These are phyloP conservation scores for Heterochromis multidens DNA, from an alignment of 2,113 vertebrate genomes.

Conservation along the genomic window DNA sequence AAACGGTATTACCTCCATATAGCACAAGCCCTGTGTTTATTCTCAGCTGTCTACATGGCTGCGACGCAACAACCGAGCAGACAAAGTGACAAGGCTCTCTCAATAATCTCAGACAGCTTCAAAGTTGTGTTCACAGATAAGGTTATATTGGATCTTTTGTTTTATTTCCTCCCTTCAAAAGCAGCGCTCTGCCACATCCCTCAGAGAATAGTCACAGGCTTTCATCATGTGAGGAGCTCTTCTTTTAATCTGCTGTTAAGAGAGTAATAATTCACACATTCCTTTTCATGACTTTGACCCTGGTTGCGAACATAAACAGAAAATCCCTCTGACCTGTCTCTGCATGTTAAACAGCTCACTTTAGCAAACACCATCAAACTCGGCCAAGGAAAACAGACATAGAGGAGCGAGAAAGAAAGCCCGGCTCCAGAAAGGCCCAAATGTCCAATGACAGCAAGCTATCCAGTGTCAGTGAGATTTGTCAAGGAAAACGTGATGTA, in stretches of 20 bases:
- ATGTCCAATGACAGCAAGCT: slow-evolving; percentile 37
- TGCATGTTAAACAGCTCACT: slow-evolving; percentile 57
- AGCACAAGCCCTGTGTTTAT: slow-evolving; percentile 37
- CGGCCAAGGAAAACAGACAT: slow-evolving; percentile 40
- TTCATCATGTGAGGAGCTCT: slow-evolving; percentile 45
- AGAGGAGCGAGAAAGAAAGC: slow-evolving; percentile 16
- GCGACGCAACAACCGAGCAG: slow-evolving; percentile 8
- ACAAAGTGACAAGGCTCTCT: slow-evolving; percentile 49
- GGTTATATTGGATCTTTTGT: slow-evolving; percentile 54
- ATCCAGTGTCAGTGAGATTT: slow-evolving; percentile 2
- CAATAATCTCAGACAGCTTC: slow-evolving; percentile 51
- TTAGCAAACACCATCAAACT: slow-evolving; percentile 44
- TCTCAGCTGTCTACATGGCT: slow-evolving; percentile 37
- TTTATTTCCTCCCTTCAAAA: slow-evolving; percentile 59
- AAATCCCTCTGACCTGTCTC: slow-evolving; percentile 56
- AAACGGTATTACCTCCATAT: slow-evolving; percentile 25
- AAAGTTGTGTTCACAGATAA: slow-evolving; percentile 59
- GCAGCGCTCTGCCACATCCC: slow-evolving; percentile 16
- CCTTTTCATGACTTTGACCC: slow-evolving; percentile 64
- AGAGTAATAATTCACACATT: slow-evolving; percentile 65
- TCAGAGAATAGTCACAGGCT: slow-evolving; percentile 45
- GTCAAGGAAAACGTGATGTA: background rate
- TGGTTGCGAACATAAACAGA: slow-evolving; percentile 61
- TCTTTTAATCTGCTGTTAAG: slow-evolving; percentile 67
- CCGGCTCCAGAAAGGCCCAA: slow-evolving; percentile 21